phyloP scores from a whole-genome alignment of 2,113 vertebrate genomes.

The Heterocephalus glaber region DNA sequence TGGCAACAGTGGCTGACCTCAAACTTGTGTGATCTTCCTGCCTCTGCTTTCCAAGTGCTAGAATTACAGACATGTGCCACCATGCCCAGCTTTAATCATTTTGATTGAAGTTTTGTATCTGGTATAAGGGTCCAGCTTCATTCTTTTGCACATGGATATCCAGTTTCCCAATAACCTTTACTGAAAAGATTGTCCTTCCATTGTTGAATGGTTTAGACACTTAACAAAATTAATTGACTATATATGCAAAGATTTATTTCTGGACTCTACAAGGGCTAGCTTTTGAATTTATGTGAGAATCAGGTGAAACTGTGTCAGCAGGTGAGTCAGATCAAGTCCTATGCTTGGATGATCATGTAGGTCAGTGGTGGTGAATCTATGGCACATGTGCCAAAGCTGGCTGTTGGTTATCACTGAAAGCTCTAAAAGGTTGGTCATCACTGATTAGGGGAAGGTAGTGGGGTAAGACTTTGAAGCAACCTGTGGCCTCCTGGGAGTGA shows the following conservation, averaged over 20 bases:
- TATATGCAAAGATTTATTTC: background rate
- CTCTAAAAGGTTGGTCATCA: background rate
- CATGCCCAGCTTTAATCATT: background rate
- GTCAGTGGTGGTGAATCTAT: background rate
- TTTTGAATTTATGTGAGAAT: conserved; percentile 25
- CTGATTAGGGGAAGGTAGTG: background rate
- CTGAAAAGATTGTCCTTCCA: background rate
- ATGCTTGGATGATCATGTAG: background rate
- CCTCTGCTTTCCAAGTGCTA: background rate
- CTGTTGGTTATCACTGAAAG: background rate
- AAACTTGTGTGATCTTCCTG: background rate
- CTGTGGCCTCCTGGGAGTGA: background rate
- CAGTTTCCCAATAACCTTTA: background rate
- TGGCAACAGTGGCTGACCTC: background rate
- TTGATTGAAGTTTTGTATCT: background rate
- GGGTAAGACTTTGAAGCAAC: background rate
- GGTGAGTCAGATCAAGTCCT: background rate
- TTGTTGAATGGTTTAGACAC: background rate
- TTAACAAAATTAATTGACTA: background rate
- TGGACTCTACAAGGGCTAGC: background rate
- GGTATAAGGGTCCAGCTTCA: background rate
- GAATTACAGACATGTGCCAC: background rate
- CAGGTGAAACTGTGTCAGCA: background rate
- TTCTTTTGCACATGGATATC: background rate
- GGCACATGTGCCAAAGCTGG: background rate